These are phyloP conservation scores for Danaus chrysippus DNA, from an alignment of 2,888 invertebrate species.

Conservation along the genomic window DNA sequence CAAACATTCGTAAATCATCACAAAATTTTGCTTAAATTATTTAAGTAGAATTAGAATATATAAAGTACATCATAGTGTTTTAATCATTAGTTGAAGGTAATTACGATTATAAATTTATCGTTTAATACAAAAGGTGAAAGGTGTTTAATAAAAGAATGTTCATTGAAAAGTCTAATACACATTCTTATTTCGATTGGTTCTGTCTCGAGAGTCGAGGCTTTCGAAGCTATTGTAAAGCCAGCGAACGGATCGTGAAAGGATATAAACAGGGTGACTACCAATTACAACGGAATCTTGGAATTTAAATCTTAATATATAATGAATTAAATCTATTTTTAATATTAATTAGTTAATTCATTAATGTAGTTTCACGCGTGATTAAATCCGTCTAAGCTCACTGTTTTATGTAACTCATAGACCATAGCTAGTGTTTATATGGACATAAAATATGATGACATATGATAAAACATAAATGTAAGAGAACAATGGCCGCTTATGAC, in stretches of 20 bases:
- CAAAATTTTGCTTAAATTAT: too few relatives aligned
- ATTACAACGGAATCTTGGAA: neutral
- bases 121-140: too few relatives aligned
- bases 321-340: too few relatives aligned
- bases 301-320: neutral
- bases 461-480: neutral
- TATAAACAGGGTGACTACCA: conserved; percentile 46
- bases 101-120: too few relatives aligned
- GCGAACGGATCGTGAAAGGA: conserved; percentile 64
- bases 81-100: too few relatives aligned
- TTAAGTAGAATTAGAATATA: too few relatives aligned
- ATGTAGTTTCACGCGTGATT: neutral
- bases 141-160: too few relatives aligned
- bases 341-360: neutral
- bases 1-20: too few relatives aligned
- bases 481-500: neutral
- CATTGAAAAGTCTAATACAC: conserved; percentile 8
- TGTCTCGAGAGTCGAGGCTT: conserved; percentile 36
- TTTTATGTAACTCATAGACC: neutral
- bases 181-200: conserved; percentile 24
- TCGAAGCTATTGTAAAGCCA: conserved; percentile 54
- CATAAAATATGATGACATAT: neutral
- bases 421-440: neutral
- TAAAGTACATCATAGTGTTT: too few relatives aligned
- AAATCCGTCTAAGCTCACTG: neutral